Conservation (phyloP, 1,140 invertebrate genomes). For the Grapholita molesta region DNA sequence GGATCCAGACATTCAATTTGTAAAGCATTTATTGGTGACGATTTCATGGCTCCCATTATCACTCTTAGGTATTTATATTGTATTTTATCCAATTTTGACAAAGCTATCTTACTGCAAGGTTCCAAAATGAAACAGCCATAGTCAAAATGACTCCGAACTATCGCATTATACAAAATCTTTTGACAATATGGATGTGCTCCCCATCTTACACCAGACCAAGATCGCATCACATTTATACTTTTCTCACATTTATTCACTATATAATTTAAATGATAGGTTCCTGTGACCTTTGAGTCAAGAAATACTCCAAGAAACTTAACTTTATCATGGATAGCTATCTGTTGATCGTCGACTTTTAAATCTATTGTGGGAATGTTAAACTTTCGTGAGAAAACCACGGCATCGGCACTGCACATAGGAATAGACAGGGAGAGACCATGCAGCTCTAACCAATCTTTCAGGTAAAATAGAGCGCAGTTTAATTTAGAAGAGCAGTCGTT, state of each 20-base stretch:
- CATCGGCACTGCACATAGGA: background rate
- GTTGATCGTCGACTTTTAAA: background rate
- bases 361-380: background rate
- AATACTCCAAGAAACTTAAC: slow-evolving; percentile 5
- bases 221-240: background rate
- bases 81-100: background rate
- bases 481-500: background rate
- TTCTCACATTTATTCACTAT: background rate
- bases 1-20: slow-evolving; percentile 17
- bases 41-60: slow-evolving; percentile 12
- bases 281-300: background rate
- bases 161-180: slow-evolving; percentile 17
- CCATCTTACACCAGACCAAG: slow-evolving; percentile 7
- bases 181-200: slow-evolving; percentile 10
- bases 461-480: background rate
- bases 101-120: background rate
- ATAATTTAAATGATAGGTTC: background rate
- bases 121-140: slow-evolving; percentile 10
- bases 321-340: background rate
- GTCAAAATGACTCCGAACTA: slow-evolving; percentile 15
- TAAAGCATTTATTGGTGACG: slow-evolving; percentile 15
- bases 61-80: slow-evolving; percentile 7
- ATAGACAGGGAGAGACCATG: background rate
- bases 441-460: background rate
- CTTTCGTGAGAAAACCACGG: background rate